phyloP scores from a whole-genome alignment of 2,797 vertebrate species.

The Apodemus agrarius region DNA sequence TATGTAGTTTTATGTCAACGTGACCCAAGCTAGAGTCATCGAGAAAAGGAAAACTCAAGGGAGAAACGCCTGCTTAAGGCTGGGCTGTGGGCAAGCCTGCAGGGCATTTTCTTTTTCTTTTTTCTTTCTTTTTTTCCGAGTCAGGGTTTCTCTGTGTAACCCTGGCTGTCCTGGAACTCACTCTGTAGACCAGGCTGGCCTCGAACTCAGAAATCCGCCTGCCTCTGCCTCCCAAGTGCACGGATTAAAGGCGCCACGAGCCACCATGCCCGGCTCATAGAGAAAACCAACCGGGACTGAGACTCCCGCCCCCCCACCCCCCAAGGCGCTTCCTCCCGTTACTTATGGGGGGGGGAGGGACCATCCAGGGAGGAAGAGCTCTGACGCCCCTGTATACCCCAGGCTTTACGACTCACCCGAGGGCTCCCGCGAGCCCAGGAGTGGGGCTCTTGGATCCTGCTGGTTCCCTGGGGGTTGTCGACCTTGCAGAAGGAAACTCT shows the following conservation, averaged over 20 bases:
- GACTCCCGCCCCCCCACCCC: neutral
- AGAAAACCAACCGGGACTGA: neutral
- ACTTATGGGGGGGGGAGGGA: no score
- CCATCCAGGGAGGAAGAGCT: neutral
- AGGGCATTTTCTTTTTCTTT: neutral
- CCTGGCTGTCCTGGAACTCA: no score
- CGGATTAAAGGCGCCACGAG: no score
- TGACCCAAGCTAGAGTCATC: neutral
- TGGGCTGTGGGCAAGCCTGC: neutral
- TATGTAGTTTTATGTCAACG: neutral
- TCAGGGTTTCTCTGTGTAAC: no score
- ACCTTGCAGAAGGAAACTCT: slow-evolving; percentile 81
- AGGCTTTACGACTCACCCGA: slow-evolving; percentile 76
- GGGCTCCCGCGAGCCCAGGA: slow-evolving; percentile 67
- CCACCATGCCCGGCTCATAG: no score
- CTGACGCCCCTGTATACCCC: neutral
- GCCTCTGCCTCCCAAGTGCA: no score
- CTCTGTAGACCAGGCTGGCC: no score
- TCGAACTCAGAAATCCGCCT: no score
- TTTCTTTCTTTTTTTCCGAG: no score
- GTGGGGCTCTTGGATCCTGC: slow-evolving; percentile 36
- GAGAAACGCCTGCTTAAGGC: neutral
- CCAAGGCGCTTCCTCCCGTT: no score
- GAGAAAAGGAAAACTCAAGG: neutral
- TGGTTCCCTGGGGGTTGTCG: slow-evolving; percentile 58